Base-by-base conservation (phyloP, 2,888 invertebrate species). In the Ecdyonurus torrentis region DNA sequence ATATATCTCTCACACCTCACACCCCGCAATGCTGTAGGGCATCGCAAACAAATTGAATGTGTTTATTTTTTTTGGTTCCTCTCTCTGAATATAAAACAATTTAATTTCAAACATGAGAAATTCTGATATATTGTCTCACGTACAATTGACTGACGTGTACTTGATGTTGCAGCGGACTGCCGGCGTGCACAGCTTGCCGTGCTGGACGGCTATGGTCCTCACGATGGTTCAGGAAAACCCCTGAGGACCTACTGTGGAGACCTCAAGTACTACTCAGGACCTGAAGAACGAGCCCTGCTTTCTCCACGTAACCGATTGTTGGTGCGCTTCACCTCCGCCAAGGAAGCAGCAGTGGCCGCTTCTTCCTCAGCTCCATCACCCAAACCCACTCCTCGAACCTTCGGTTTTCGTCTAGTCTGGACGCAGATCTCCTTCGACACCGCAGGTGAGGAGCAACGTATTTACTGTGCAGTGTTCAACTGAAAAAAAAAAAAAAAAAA, bases 161-260 rank as follows among this genome's bases (percentile, higher is more conserved):
- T n/a, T n/a, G n/a, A n/a, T n/a, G 24, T 59, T 59, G 18, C 22
- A 59, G 59, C 59, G 18, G 59, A 59, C 24, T 59, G 59, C 10
- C 59, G 59, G 5, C 59, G 59, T 3, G 59, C 59, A 3, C 59
- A 59, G 10, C 59, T 59, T 22, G 22, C 59, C 5, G 59, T 59
- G 5, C 24, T 59, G 23, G 59, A 59, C 22, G 59, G 59, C 22
- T 59, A 59, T 24, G 59, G 59, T 7, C 59, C 59, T 7, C 24
- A 59, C 59, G 59, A 59, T 59, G 59, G 59, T 22, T 59, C 59
- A 23, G 59, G 59, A 2, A 59, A 59, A 20, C 59, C 59, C 10
- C 59, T 59, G 23, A 19, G 24, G 59, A 59, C 23, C 59, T 59
- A 15, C 24, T 59, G 59, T 23, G 59, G 59, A 23, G 59, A 59